Base-by-base conservation (phyloP, 2,888 invertebrate species). In the Cylloceria caligata region DNA sequence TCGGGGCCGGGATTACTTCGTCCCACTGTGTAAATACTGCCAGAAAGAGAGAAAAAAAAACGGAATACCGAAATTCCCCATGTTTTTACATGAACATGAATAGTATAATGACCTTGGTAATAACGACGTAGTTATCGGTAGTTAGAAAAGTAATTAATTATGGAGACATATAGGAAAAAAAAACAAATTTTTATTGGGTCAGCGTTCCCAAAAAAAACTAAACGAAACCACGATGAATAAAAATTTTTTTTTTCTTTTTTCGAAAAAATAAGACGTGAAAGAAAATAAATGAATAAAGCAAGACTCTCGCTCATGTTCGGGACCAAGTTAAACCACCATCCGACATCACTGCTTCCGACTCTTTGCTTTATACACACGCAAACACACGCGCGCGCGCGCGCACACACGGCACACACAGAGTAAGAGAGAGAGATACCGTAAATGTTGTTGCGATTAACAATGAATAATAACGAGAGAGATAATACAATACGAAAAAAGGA, bases 321-420 rank as follows among this genome's bases (percentile, higher is more conserved):
- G 92, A 92, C 92, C 92, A 92, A 92, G 90, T 90, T 89, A 90
- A 89, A 84, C 86, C 86, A 89, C 86, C 88, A 89, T 86, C 84
- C 85, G 84, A 85, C 88, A 89, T 90, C 88, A 85, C 85, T 84
- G 86, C 88, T 90, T 89, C 84, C 84, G 84, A 82, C 79, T 78
- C 78, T 82, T 82, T 75, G 82, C 86, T 78, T 84, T 79, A 73
- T 60, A 77, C 57, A 75, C 52, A 55, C 67, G 49, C 42, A 39
- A 69, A 49, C 81, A 71, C 47, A 52, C 34, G 13, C 3, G 1
- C 19, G 24, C 21, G 21, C 62, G 24, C 30, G 42, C 52, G 49
- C n/a, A 16, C 64, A 52, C 39, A 34, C 55, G 39, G 34, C 68
- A 74, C 34, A 75, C 57, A 57, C 19, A 27, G 55, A 75, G 24